phyloP scores from a whole-genome alignment of 2,113 vertebrate species.

The Oceanodroma tethys region DNA sequence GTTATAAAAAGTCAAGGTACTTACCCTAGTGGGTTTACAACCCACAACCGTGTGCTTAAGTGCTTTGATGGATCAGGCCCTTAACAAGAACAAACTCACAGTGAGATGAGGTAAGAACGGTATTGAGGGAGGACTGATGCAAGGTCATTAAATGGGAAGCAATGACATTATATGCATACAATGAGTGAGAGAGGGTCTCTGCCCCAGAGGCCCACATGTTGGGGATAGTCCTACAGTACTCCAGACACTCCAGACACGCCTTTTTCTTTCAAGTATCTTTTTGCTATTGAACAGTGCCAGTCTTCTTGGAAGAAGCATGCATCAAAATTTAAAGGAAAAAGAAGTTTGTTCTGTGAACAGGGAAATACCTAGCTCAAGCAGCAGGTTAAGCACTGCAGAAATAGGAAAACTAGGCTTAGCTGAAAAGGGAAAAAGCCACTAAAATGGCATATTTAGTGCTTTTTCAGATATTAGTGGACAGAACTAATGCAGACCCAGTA shows the following conservation, averaged over 20 bases:
- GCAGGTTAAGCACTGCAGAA: background rate
- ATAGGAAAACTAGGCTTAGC: background rate
- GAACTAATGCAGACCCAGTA: background rate
- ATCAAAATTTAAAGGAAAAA: background rate
- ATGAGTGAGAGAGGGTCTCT: background rate
- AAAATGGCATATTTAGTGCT: background rate
- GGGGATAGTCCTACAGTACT: background rate
- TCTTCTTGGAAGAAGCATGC: background rate
- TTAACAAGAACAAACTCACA: conserved; percentile 39
- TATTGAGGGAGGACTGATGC: background rate
- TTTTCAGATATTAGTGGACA: background rate
- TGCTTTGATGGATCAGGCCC: conserved; percentile 43
- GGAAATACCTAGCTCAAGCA: background rate
- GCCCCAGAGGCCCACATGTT: background rate
- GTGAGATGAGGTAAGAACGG: background rate
- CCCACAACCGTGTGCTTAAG: conserved; percentile 17
- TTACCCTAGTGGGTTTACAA: conserved; percentile 46
- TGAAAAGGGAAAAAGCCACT: background rate
- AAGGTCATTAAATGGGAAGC: background rate
- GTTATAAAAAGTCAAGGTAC: conserved; percentile 53
- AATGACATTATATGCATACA: background rate
- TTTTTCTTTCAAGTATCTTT: background rate
- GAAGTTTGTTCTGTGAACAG: background rate
- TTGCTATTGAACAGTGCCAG: background rate
- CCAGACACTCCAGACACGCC: background rate